Percentiles rank a stretch among this genome's conserved stretches.
These are phyloP conservation scores for Muscicapa comitata DNA, from an alignment of 2,797 vertebrate genomes.

Conservation along the genomic window DNA sequence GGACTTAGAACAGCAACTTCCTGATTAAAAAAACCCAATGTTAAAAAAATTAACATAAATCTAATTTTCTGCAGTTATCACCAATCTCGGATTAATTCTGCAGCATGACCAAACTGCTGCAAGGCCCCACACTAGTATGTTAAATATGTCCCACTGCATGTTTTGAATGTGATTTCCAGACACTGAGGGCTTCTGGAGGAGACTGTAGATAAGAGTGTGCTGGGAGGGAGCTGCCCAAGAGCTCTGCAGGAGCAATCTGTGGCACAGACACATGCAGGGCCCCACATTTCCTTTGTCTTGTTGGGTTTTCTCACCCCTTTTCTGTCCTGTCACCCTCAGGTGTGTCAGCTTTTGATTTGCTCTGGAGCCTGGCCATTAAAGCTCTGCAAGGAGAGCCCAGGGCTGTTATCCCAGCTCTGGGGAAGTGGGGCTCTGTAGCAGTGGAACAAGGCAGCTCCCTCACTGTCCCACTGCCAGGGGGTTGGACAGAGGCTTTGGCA, in stretches of 20 bases:
- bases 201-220: neutral
- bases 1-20: neutral
- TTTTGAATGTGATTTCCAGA: neutral
- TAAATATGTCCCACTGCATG: neutral
- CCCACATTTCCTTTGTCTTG: neutral
- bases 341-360: neutral
- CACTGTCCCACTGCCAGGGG: neutral
- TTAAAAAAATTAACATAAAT: neutral
- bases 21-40: fast-evolving
- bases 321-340: neutral
- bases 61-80: neutral
- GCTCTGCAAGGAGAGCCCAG: neutral
- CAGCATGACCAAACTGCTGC: neutral
- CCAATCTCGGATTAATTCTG: neutral
- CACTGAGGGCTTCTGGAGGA: neutral
- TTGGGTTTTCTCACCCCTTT: neutral
- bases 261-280: neutral
- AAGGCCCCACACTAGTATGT: neutral
- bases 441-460: neutral
- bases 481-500: neutral
- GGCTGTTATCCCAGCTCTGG: neutral
- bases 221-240: neutral
- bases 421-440: neutral
- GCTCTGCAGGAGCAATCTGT: neutral
- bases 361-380: neutral